These are phyloP conservation scores for Centropus unirufus DNA, from an alignment of 2,113 vertebrate genomes.

Conservation along the genomic window DNA sequence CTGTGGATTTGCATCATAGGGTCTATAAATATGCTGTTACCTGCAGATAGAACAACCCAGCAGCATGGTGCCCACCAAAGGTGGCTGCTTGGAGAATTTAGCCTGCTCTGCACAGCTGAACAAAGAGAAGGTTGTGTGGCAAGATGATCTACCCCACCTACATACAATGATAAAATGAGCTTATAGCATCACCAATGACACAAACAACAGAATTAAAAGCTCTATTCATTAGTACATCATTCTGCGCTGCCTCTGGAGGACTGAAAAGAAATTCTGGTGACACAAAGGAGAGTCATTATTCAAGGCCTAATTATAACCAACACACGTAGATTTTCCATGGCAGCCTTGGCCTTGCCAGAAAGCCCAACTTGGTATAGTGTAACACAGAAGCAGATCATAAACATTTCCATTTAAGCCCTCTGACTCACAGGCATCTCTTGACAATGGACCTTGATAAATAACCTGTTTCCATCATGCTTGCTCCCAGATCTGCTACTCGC, in stretches of 20 bases:
- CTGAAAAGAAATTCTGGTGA: not conserved
- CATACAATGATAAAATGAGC: rapidly evolving
- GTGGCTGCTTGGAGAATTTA: not conserved
- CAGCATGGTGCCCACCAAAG: not conserved
- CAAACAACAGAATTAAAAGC: not conserved
- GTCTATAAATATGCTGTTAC: not conserved
- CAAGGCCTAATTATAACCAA: constrained; percentile 53
- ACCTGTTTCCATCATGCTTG: not conserved
- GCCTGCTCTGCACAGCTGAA: not conserved
- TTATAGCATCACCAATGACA: not conserved
- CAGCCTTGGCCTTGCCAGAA: not conserved
- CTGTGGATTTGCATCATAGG: too few species aligned
- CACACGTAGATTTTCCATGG: constrained; percentile 26
- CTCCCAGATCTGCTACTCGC: not conserved
- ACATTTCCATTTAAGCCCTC: constrained; percentile 23
- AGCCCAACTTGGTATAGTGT: not conserved
- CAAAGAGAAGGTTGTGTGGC: not conserved
- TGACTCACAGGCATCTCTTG: not conserved
- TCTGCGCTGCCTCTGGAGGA: not conserved
- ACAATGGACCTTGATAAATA: not conserved
- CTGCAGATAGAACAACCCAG: not conserved
- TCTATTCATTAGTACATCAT: not conserved
- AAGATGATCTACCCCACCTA: not conserved
- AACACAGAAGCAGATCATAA: constrained; percentile 28
- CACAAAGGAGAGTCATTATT: not conserved